Conservation (phyloP, 2,888 invertebrate genomes). For the Xylota sylvarum region DNA sequence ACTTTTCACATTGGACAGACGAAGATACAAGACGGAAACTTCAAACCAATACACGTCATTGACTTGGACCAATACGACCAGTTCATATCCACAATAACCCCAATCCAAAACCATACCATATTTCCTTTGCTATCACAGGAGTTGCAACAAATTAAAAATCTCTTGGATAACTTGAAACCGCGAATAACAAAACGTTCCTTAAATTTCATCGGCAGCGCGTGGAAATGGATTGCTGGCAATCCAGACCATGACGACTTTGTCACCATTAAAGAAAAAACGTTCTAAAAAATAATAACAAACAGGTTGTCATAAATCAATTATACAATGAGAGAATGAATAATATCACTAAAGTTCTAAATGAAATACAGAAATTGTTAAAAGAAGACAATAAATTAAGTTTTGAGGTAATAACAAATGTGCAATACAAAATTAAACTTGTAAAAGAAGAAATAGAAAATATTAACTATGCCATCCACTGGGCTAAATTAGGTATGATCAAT, state of each 20-base stretch:
- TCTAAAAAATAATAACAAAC: not conserved
- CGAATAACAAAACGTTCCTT: not conserved
- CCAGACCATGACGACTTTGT: no score
- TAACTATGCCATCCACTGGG: slow-evolving; percentile 35
- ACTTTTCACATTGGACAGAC: not conserved
- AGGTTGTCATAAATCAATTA: not conserved
- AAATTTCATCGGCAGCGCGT: no score
- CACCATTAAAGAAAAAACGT: not conserved
- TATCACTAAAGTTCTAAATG: slow-evolving; percentile 1
- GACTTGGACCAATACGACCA: not conserved
- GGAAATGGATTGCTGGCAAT: no score
- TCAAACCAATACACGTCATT: no score
- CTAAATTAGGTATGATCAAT: slow-evolving; percentile 44
- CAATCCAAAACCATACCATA: not conserved
- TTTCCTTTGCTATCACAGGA: not conserved
- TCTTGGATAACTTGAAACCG: not conserved
- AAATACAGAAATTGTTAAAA: no score
- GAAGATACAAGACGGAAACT: no score
- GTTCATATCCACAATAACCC: not conserved
- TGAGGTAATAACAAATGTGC: no score
- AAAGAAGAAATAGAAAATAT: slow-evolving; percentile 41
- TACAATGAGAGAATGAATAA: slow-evolving; percentile 16
- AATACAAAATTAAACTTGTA: slow-evolving; percentile 36
- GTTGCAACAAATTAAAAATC: not conserved
- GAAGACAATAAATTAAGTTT: slow-evolving; percentile 1